phyloP scores from a whole-genome alignment of 2,113 vertebrate species.

The Parus major region DNA sequence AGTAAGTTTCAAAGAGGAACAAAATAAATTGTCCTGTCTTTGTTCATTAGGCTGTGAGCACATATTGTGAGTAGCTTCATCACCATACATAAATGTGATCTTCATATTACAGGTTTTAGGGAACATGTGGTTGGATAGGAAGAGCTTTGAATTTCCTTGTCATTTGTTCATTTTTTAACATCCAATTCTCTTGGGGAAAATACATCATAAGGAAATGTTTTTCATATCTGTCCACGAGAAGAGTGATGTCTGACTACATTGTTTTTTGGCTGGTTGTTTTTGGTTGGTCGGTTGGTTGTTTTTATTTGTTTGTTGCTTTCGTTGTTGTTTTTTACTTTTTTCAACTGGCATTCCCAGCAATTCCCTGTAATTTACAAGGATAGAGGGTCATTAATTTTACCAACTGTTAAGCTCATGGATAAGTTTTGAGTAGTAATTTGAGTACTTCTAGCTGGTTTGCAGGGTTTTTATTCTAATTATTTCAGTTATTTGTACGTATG shows the following conservation, averaged over 20 bases:
- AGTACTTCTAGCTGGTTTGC: neutral
- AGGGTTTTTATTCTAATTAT: accelerated
- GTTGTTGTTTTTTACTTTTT: neutral
- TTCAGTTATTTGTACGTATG: neutral
- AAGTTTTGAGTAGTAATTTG: neutral
- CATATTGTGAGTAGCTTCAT: neutral
- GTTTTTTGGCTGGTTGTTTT: neutral
- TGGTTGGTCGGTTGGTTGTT: neutral
- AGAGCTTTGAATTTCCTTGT: neutral
- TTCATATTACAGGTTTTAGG: neutral
- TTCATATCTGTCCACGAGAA: neutral
- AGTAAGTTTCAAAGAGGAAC: neutral
- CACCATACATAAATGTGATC: neutral
- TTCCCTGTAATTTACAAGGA: neutral
- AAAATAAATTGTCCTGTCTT: neutral
- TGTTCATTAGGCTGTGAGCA: neutral
- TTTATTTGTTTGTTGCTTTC: neutral
- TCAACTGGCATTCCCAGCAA: neutral
- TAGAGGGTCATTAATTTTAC: neutral
- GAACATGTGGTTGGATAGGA: neutral
- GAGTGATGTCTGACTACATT: neutral
- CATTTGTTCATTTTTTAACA: neutral
- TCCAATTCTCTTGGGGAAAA: neutral
- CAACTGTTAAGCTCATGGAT: neutral
- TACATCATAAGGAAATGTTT: neutral